These are phyloP conservation scores for Drosophila oshimai DNA, from an alignment of 1,140 invertebrate genomes.

Conservation along the genomic window DNA sequence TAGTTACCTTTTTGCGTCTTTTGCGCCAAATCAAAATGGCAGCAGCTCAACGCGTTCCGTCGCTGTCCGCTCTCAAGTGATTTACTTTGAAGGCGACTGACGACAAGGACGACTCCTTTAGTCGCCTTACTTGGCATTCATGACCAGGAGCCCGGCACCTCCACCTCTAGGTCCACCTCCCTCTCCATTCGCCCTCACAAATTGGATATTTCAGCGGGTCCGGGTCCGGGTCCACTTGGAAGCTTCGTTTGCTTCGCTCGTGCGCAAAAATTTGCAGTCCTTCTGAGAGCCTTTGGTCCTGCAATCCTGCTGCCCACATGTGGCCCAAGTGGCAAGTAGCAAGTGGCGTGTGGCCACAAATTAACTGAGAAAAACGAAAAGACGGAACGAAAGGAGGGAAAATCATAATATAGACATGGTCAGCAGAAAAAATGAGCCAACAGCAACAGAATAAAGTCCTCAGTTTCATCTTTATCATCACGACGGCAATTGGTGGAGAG, in stretches of 20 bases:
- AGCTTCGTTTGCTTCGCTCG: conserved; percentile 58
- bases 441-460: conserved; percentile 43
- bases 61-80: conserved; percentile 61
- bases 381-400: conserved; percentile 11
- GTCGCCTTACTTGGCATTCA: conserved; percentile 75
- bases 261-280: conserved; percentile 75
- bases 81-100: conserved; percentile 63
- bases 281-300: conserved; percentile 12
- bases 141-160: conserved; percentile 39
- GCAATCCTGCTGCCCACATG: conserved; percentile 35
- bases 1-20: conserved; percentile 77
- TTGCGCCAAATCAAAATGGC: conserved; percentile 76
- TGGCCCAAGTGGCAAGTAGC: conserved; percentile 37
- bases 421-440: conserved; percentile 63
- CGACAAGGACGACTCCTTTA: conserved; percentile 68
- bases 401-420: conserved; percentile 75
- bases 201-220: conserved; percentile 63
- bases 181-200: conserved; percentile 24
- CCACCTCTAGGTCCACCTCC: no score
- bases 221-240: conserved; percentile 34
- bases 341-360: conserved; percentile 63
- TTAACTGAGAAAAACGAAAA: conserved; percentile 54
- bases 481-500: not conserved
- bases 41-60: conserved; percentile 57
- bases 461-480: conserved; percentile 15